These are phyloP conservation scores for Notechis scutatus DNA, from an alignment of 2,113 vertebrate species.

Conservation along the genomic window DNA sequence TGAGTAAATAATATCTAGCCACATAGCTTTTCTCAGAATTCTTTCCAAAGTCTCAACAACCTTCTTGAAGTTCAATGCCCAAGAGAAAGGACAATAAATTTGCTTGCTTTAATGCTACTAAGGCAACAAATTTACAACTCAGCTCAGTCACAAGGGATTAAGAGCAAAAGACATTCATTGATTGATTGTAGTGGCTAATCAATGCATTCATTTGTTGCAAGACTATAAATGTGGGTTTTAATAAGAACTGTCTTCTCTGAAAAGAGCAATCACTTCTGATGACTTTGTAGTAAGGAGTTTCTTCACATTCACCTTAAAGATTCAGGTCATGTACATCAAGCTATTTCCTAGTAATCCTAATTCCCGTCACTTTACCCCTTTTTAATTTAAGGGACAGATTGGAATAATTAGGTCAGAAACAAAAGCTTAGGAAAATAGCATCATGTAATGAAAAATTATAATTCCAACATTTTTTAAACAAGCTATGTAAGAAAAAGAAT, in stretches of 20 bases:
- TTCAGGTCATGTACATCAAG: not conserved
- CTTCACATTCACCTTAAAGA: not conserved
- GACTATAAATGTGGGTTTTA: conserved; percentile 27
- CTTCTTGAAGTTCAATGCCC: conserved; percentile 1
- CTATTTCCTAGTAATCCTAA: not conserved
- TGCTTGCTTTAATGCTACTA: not conserved
- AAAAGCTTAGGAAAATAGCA: not conserved
- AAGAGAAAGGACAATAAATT: conserved; percentile 4
- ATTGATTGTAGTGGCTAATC: conserved; percentile 26
- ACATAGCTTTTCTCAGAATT: not conserved
- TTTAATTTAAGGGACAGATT: not conserved
- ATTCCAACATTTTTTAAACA: not conserved
- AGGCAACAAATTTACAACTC: conserved; percentile 25
- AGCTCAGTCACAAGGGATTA: conserved; percentile 7
- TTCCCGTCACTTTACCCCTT: not conserved
- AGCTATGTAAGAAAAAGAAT: not conserved
- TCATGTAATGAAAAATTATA: not conserved
- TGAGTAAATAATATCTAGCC: not conserved
- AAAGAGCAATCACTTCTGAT: conserved; percentile 15
- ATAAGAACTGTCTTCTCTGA: conserved; percentile 16
- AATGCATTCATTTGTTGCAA: conserved; percentile 29
- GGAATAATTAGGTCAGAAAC: not conserved
- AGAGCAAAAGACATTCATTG: conserved; percentile 4
- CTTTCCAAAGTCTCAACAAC: not conserved
- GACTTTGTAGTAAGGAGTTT: not conserved